Evolutionary conservation across 2,888 invertebrate species (phyloP).

Genomic region (Ormyrus pomaceus): DNA sequence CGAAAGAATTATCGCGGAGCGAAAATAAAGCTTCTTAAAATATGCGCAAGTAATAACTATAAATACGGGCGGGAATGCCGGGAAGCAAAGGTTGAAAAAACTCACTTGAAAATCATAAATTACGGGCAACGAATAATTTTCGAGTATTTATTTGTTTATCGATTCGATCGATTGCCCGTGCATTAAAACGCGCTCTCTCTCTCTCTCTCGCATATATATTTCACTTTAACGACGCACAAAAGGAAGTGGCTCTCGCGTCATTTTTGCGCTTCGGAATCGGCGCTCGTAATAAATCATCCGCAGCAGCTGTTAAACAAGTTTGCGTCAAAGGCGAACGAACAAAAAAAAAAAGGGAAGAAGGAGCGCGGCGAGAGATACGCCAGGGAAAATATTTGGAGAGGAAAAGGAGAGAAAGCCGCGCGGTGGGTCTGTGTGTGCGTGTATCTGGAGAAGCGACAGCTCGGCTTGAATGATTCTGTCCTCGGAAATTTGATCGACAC

Average conservation of each 20-base stretch:
- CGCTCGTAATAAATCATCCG: slow-evolving; percentile 50
- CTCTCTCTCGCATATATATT: background rate
- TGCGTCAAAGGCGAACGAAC: slow-evolving; percentile 33
- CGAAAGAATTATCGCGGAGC: background rate
- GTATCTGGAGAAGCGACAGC: slow-evolving; percentile 20
- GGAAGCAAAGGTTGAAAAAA: background rate
- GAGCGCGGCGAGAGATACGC: slow-evolving; percentile 31
- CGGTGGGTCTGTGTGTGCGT: slow-evolving; percentile 55
- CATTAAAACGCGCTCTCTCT: background rate
- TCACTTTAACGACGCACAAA: slow-evolving; percentile 39
- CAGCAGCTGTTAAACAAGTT: slow-evolving; percentile 54
- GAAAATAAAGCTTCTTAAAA: background rate
- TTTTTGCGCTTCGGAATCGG: slow-evolving; percentile 26
- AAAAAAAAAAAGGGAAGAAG: slow-evolving; percentile 39
- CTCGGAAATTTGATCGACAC: slow-evolving; percentile 75
- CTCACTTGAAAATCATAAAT: slow-evolving; percentile 18
- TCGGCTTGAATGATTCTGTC: slow-evolving; percentile 69
- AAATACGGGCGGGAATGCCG: background rate
- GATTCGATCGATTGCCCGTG: slow-evolving; percentile 8
- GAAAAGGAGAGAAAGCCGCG: slow-evolving; percentile 62
- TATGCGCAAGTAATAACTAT: slow-evolving; percentile 4
- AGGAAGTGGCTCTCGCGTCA: slow-evolving; percentile 35
- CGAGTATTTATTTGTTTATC: slow-evolving; percentile 49
- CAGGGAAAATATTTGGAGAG: slow-evolving; percentile 50
- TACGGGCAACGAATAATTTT: background rate